phyloP scores from a whole-genome alignment of 2,888 invertebrate genomes.

The Chaetoderma sp. region DNA sequence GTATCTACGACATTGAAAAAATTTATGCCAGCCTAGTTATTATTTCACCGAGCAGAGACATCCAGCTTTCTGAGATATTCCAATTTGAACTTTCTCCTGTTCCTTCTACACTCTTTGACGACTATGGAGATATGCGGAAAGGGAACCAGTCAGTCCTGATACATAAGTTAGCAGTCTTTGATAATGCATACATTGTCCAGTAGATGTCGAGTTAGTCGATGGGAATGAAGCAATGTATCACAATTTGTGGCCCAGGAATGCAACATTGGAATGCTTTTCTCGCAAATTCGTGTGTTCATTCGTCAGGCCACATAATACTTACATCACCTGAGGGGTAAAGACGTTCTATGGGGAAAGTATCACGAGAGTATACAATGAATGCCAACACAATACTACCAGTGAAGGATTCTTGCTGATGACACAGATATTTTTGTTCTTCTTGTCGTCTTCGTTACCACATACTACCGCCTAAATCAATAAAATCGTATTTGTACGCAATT shows the following conservation, averaged over 20 bases:
- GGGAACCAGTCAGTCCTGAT: neutral
- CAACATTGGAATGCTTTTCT: neutral
- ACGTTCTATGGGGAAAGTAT: neutral
- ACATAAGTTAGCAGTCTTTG: neutral
- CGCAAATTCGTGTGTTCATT: neutral
- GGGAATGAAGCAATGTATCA: neutral
- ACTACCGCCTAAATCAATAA: too few relatives aligned
- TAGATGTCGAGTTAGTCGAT: neutral
- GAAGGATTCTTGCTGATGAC: neutral
- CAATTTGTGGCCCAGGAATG: neutral
- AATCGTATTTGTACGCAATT: too few relatives aligned
- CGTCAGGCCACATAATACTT: neutral
- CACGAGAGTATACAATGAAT: neutral
- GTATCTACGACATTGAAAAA: neutral
- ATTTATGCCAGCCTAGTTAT: neutral
- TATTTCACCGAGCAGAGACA: neutral
- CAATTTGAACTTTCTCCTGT: neutral
- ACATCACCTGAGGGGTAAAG: neutral
- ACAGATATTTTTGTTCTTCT: neutral
- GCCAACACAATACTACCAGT: neutral
- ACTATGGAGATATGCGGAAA: neutral
- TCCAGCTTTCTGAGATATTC: neutral
- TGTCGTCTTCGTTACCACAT: neutral
- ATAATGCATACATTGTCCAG: neutral
- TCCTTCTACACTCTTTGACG: neutral